A percentile compares a stretch with the other conserved stretches of the same genome.
Conservation (phyloP, 2,888 invertebrate genomes). For the Anaspis maculata region DNA sequence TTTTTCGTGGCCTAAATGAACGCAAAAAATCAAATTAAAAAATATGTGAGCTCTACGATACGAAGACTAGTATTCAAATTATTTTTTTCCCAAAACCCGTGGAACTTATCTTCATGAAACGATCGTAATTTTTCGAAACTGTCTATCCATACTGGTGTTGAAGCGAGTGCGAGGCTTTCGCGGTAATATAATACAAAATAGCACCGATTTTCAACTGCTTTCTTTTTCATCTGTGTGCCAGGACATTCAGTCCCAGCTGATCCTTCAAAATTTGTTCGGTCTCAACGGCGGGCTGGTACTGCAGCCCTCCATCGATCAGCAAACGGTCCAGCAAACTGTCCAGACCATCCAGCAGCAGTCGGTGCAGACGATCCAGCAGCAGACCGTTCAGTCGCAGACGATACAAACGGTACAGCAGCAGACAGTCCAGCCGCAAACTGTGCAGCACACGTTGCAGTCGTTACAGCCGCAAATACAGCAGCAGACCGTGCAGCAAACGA, state of each 20-base stretch:
- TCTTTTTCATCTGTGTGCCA: no score
- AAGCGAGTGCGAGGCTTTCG: no score
- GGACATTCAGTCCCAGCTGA: conserved; percentile 42
- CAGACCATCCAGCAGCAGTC: conserved; percentile 42
- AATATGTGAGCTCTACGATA: no score
- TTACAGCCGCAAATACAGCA: conserved; percentile 38
- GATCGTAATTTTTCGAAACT: no score
- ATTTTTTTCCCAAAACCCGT: no score
- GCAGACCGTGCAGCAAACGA: conserved; percentile 33
- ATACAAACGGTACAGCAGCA: conserved; percentile 42
- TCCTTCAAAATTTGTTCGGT: conserved; percentile 40
- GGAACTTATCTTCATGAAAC: no score
- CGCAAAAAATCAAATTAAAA: no score
- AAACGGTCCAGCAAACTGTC: conserved; percentile 39
- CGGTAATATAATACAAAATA: no score
- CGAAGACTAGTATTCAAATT: no score
- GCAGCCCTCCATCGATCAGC: conserved; percentile 40
- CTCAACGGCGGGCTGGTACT: conserved; percentile 38
- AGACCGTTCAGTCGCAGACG: conserved; percentile 41
- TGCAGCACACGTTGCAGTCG: conserved; percentile 34
- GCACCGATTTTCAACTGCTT: no score
- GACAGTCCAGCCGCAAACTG: conserved; percentile 36
- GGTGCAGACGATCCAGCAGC: conserved; percentile 41
- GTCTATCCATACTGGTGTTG: no score
- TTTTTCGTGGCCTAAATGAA: no score